Evolutionary conservation across 2,113 vertebrate genomes (phyloP).

Genomic region (Ginglymostoma cirratum): DNA sequence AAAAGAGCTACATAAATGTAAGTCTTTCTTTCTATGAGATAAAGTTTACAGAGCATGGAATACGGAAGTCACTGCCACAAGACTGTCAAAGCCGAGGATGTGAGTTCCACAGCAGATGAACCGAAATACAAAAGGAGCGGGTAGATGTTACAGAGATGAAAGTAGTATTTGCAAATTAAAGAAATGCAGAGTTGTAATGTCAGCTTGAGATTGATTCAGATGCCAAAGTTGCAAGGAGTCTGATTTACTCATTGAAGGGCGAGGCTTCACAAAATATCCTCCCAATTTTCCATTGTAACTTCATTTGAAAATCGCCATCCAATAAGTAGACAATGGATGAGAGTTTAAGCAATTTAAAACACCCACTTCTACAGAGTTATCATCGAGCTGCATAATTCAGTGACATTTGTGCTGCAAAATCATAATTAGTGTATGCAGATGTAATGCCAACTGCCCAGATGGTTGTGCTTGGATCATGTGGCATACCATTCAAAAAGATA

Average conservation of each 20-base stretch:
- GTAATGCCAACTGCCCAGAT: background rate
- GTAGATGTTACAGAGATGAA: background rate
- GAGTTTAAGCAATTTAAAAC: no score
- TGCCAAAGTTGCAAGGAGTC: background rate
- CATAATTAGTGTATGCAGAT: background rate
- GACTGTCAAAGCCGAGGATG: background rate
- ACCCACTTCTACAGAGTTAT: no score
- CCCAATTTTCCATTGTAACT: background rate
- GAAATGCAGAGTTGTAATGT: background rate
- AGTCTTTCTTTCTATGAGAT: background rate
- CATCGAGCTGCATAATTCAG: background rate
- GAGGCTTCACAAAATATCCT: background rate
- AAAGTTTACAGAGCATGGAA: background rate
- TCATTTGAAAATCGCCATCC: background rate
- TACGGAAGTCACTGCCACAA: background rate
- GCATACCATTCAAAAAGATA: background rate
- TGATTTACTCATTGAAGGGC: background rate
- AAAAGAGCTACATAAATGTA: no score
- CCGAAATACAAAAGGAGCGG: no score
- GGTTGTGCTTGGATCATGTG: background rate
- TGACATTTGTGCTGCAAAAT: background rate
- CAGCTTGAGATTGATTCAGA: background rate
- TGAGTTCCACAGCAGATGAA: background rate
- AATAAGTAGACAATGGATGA: background rate
- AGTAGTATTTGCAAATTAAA: background rate